A percentile compares a stretch with the other conserved stretches of the same genome.
Evolutionary conservation across 2,113 vertebrate species (phyloP).

Genomic region (Saguinus imperator): DNA sequence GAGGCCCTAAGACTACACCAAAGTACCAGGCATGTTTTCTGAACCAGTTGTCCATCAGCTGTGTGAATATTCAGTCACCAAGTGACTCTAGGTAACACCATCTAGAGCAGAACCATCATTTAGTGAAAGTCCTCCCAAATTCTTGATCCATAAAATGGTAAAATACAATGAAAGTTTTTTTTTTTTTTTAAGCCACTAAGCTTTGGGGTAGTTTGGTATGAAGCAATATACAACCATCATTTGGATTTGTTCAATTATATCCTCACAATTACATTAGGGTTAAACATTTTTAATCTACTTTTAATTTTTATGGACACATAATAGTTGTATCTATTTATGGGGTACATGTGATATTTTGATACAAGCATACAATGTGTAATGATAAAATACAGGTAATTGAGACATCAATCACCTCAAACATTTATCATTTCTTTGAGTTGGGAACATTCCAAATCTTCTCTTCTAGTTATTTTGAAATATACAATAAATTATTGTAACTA

Average conservation of each 20-base stretch:
- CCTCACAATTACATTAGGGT: background rate
- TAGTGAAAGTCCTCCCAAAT: background rate
- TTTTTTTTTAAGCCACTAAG: background rate
- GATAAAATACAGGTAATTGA: background rate
- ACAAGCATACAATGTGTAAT: background rate
- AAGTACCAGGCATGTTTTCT: background rate
- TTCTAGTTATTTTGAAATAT: background rate
- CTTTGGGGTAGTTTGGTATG: background rate
- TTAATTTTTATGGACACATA: background rate
- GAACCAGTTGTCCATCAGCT: background rate
- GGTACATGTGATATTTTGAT: background rate
- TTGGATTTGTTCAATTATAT: background rate
- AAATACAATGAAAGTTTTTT: background rate
- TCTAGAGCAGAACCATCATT: background rate
- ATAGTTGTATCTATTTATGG: background rate
- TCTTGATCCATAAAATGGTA: background rate
- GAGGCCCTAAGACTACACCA: background rate
- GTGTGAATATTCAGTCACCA: background rate
- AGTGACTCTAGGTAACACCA: background rate
- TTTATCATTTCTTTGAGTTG: background rate
- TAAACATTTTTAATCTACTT: background rate
- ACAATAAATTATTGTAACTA: background rate
- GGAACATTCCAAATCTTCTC: background rate
- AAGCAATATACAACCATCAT: background rate
- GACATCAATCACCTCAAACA: background rate